These are phyloP conservation scores for Cydia pomonella DNA, from an alignment of 1,140 invertebrate species.

Conservation along the genomic window DNA sequence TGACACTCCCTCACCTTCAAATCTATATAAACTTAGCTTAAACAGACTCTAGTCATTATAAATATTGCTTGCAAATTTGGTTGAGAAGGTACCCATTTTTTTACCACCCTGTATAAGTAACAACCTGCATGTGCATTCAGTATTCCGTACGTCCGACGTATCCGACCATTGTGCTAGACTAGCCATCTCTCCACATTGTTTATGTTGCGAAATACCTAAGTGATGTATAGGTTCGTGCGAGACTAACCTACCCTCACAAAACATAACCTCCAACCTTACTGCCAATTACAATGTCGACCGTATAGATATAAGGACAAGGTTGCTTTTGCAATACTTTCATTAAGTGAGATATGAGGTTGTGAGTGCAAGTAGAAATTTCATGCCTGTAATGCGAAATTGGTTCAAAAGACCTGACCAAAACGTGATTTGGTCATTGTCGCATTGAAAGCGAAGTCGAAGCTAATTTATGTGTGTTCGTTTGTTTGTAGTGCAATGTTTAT, in stretches of 20 bases:
- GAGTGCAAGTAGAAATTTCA: background rate
- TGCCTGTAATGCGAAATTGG: constrained; percentile 5
- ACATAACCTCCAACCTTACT: background rate
- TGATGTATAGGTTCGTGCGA: constrained; percentile 25
- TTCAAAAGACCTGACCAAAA: constrained; percentile 5
- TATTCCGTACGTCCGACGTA: background rate
- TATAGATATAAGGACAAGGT: background rate
- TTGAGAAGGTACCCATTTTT: background rate
- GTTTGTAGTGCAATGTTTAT: constrained; percentile 19
- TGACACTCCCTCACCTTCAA: no score
- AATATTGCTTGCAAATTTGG: no score
- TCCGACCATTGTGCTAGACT: constrained; percentile 21
- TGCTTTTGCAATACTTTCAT: background rate
- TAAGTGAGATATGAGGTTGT: background rate
- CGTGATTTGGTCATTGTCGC: constrained; percentile 26
- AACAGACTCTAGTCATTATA: no score
- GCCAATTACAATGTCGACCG: background rate
- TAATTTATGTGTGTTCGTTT: constrained; percentile 15
- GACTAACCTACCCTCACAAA: background rate
- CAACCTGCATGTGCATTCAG: background rate
- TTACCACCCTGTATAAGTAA: background rate
- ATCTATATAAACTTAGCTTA: no score
- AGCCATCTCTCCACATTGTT: constrained; percentile 18
- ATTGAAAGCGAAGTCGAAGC: constrained; percentile 9
- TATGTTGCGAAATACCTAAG: background rate